Base-by-base conservation (phyloP, 30 jellyfish, hydroid and myxozoan genomes). In the Turritopsis dohrnii region DNA sequence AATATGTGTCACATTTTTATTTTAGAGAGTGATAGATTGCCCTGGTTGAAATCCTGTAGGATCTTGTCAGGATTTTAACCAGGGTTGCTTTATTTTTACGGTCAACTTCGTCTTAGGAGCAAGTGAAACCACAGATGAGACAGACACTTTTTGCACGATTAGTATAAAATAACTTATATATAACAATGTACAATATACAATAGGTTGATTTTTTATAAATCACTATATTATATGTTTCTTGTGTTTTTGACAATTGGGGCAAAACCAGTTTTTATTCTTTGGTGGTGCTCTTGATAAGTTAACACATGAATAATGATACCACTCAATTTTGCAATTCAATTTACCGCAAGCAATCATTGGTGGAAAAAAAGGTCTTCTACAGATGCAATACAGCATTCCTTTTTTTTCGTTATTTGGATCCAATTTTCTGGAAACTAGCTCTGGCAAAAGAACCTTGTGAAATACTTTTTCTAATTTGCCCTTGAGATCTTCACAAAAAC, bases 271-370 rank as follows among this genome's bases (percentile, higher is more conserved):
- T n/a, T 41, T 41, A 13, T 41, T 13, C 13, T 17, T 17, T 3
- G 5, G 7, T 22, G 88, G 88, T 52, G 54, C 65, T 65, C 84
- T 60, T 60, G n/a, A 3, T 16, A 81, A 29, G 23, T 66, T 28
- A n/a, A 81, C 88, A 81, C 88, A 81, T 1, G 71, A 52, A 71
- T 81, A 81, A 81, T 81, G 88, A 65, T 54, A 81, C 72, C 82
- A 16, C 19, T 53, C 53, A n/a, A 81, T 54, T 81, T 54, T 29
- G 41, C 88, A 65, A 65, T 5, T 21, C 1, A 52, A 72, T 21
- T 83, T 83, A 54, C 53, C 84, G 26, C 71, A 81, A 3, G 72
- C 31, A 30, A 81, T 81, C 88, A 81, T 81, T 1, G 60, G 83
- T 1, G 73, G 53, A 54, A 21, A 7, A 1, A 83, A 53, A 7